These are phyloP conservation scores for Pelvicachromis taeniatus DNA, from an alignment of 2,113 vertebrate species.

Conservation along the genomic window DNA sequence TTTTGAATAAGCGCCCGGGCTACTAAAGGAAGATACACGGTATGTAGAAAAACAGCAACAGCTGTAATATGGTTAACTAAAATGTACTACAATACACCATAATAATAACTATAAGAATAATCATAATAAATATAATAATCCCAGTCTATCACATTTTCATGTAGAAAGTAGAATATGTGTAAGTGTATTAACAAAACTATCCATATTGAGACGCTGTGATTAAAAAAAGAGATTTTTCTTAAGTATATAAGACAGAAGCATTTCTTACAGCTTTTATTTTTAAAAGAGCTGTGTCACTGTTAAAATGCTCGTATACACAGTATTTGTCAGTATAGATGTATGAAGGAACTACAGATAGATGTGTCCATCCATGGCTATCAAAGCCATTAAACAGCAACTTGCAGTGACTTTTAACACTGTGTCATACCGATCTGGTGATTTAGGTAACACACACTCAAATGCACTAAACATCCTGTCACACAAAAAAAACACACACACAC, in stretches of 20 bases:
- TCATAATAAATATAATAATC: not conserved
- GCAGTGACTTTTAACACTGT: not conserved
- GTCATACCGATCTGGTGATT: not conserved
- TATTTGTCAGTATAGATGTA: not conserved
- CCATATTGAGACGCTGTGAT: not conserved
- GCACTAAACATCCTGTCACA: not conserved
- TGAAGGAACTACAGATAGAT: not conserved
- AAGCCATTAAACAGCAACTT: not conserved
- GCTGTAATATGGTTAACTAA: not conserved
- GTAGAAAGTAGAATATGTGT: not conserved
- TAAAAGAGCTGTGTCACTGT: not conserved
- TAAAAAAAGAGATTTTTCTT: not conserved
- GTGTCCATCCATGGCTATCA: not conserved
- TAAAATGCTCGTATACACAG: not conserved
- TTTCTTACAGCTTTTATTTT: accelerated
- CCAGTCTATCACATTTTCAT: not conserved
- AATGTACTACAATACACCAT: not conserved
- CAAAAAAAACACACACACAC: not conserved
- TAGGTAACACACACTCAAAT: not conserved
- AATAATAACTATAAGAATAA: not conserved
- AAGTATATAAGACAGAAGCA: not conserved
- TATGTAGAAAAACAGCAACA: not conserved
- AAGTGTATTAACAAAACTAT: not conserved
- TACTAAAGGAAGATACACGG: no score
- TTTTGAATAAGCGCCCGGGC: no score